A percentile compares a stretch with the other conserved stretches of the same genome.
phyloP scores from a whole-genome alignment of 2,888 invertebrate genomes.

The Bimastos eiseni region DNA sequence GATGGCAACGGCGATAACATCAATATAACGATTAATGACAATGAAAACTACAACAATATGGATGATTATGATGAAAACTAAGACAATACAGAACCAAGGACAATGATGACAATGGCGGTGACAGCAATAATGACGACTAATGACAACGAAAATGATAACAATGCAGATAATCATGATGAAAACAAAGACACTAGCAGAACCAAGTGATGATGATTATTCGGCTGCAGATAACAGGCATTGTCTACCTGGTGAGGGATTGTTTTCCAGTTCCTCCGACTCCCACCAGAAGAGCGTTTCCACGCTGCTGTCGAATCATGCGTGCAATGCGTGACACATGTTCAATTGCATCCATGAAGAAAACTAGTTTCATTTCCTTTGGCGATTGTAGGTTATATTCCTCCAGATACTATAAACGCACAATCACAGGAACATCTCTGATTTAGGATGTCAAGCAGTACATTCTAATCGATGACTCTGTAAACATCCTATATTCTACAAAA shows the following conservation, averaged over 20 bases:
- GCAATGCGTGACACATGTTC: constrained; percentile 62
- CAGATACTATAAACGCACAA: constrained; percentile 69
- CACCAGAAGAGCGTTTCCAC: constrained; percentile 63
- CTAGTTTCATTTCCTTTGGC: constrained; percentile 79
- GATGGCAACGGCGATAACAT: no score
- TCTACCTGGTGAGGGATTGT: constrained; percentile 62
- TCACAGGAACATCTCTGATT: neutral
- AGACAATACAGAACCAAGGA: no score
- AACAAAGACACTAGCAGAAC: neutral
- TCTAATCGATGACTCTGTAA: neutral
- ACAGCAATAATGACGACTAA: neutral
- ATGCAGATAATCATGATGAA: neutral
- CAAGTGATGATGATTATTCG: neutral
- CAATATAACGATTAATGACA: no score
- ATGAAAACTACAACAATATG: no score
- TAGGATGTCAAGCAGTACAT: neutral
- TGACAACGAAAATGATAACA: neutral
- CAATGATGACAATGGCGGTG: neutral
- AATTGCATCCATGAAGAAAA: constrained; percentile 74
- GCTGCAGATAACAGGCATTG: neutral
- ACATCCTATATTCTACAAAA: neutral
- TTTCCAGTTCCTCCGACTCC: constrained; percentile 64
- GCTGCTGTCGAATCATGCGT: constrained; percentile 62
- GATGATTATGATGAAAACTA: no score
- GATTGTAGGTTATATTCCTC: constrained; percentile 80